Evolutionary conservation across 2,113 vertebrate genomes (phyloP).

Genomic region (Trematocara stigmaticum): DNA sequence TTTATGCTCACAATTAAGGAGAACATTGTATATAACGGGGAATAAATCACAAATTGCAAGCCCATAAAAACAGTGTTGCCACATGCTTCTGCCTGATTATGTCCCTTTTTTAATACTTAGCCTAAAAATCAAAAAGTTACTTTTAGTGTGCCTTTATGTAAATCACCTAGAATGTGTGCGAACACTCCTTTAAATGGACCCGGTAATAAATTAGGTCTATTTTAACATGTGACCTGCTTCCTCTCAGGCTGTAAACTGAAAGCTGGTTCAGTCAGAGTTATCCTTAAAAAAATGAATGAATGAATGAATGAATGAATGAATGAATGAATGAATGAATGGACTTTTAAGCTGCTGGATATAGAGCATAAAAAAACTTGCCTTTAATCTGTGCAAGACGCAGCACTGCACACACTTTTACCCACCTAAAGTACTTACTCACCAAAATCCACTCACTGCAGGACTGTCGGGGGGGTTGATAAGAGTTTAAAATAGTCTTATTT

Average conservation of each 20-base stretch:
- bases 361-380: constrained; percentile 13
- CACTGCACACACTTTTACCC: not conserved
- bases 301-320: not conserved
- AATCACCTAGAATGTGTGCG: not conserved
- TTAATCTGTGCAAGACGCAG: constrained; percentile 1
- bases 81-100: not conserved
- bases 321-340: not conserved
- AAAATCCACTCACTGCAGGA: not conserved
- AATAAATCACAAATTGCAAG: not conserved
- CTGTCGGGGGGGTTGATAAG: not conserved
- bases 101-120: not conserved
- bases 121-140: not conserved
- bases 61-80: not conserved
- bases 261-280: constrained; percentile 3
- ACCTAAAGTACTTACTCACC: not conserved
- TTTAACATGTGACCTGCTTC: not conserved
- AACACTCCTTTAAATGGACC: not conserved
- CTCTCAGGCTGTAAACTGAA: not conserved
- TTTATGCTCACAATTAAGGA: not conserved
- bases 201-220: not conserved
- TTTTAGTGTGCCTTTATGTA: not conserved
- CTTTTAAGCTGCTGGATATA: not conserved
- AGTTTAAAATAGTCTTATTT: constrained; percentile 18
- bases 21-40: not conserved
- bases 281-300: not conserved